Evolutionary conservation across 2,797 vertebrate species (phyloP).

Genomic region (Sebastiscus tertius): DNA sequence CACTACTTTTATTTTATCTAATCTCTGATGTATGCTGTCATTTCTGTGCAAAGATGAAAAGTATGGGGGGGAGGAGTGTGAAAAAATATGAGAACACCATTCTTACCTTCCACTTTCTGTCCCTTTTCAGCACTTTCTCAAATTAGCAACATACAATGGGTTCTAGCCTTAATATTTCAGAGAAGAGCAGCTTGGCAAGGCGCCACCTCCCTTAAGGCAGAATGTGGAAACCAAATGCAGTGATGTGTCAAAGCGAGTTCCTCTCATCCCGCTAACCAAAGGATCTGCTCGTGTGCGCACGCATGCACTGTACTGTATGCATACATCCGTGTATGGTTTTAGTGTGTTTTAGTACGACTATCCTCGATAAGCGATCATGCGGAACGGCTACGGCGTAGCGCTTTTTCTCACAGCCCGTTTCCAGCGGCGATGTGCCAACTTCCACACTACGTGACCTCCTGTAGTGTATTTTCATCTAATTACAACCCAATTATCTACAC

Average conservation of each 20-base stretch:
- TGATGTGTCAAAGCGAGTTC: slow-evolving; percentile 56
- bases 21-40: not conserved
- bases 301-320: not conserved
- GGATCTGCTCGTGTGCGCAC: not conserved
- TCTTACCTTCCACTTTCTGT: not conserved
- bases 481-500: slow-evolving; percentile 63
- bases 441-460: slow-evolving; percentile 42
- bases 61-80: no score
- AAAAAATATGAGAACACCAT: not conserved
- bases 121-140: slow-evolving; percentile 44
- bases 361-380: slow-evolving; percentile 38
- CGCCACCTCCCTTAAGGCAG: slow-evolving; percentile 52
- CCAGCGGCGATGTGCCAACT: slow-evolving; percentile 22
- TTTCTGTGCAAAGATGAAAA: slow-evolving; percentile 17
- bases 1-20: slow-evolving; percentile 4
- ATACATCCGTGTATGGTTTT: slow-evolving; percentile 15
- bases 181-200: slow-evolving; percentile 55
- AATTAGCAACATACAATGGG: slow-evolving; percentile 58
- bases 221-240: slow-evolving; percentile 58
- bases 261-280: slow-evolving; percentile 33
- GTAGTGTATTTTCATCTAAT: slow-evolving; percentile 54
- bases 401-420: slow-evolving; percentile 31
- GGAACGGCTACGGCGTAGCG: slow-evolving; percentile 33
- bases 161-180: slow-evolving; percentile 68
- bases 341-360: not conserved